These are phyloP conservation scores for Neopelma chrysocephalum DNA, from an alignment of 2,797 vertebrate species.

Conservation along the genomic window DNA sequence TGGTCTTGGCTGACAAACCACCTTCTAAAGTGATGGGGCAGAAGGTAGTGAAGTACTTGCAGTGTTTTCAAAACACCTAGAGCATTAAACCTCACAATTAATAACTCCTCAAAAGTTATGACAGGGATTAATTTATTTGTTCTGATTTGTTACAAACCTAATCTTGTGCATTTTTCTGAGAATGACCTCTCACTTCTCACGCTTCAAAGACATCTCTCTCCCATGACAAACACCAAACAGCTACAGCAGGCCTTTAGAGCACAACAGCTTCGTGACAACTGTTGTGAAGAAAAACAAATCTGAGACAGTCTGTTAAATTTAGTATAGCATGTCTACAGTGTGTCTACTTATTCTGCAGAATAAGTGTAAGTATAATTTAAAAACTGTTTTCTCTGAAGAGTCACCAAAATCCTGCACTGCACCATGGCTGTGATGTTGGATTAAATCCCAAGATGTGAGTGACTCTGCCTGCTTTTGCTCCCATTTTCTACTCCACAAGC, in stretches of 20 bases:
- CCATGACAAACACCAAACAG: not conserved
- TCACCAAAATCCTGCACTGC: not conserved
- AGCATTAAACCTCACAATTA: not conserved
- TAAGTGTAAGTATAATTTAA: not conserved
- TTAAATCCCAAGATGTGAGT: not conserved
- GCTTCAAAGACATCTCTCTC: not conserved
- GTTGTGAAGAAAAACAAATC: not conserved
- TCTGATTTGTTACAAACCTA: not conserved
- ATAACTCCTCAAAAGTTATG: not conserved
- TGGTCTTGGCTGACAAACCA: not conserved
- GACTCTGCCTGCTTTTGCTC: not conserved
- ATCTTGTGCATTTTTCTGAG: not conserved
- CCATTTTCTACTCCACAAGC: not conserved
- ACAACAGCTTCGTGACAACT: not conserved
- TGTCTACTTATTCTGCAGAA: not conserved
- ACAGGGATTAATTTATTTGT: constrained; percentile 1
- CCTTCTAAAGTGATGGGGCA: not conserved
- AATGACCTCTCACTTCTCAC: not conserved
- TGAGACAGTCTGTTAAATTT: not conserved
- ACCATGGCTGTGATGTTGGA: not conserved
- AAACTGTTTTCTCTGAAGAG: not conserved
- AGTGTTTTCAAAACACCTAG: constrained; percentile 1
- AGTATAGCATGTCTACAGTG: not conserved
- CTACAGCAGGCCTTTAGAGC: not conserved
- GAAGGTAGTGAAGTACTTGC: not conserved